These are phyloP conservation scores for Tortrix viridana DNA, from an alignment of 2,888 invertebrate species.

Conservation along the genomic window DNA sequence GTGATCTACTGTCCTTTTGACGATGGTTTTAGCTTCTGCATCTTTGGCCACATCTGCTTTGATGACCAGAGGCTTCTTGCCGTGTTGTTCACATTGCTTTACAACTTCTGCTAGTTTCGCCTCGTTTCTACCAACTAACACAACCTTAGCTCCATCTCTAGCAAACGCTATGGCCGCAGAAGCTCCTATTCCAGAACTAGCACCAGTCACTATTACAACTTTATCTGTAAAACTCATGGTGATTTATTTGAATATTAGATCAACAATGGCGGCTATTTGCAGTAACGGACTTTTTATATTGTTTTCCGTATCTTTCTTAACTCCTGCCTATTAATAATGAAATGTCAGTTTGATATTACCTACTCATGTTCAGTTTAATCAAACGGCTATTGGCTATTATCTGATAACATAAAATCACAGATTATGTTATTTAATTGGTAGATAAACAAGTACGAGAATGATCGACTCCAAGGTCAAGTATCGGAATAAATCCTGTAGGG, in stretches of 20 bases:
- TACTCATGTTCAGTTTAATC: too few relatives aligned
- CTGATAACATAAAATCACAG: too few relatives aligned
- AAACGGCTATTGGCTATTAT: too few relatives aligned
- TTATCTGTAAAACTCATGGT: conserved; percentile 21
- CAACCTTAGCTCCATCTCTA: conserved; percentile 20
- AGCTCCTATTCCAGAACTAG: conserved; percentile 57
- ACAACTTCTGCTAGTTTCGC: conserved; percentile 21
- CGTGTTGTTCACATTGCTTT: conserved; percentile 24
- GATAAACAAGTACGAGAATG: too few relatives aligned
- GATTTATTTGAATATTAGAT: background rate
- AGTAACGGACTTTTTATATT: too few relatives aligned
- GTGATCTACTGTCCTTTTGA: conserved; percentile 33
- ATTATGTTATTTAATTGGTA: too few relatives aligned
- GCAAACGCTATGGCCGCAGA: conserved; percentile 44
- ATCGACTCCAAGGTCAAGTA: too few relatives aligned
- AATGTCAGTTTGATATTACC: too few relatives aligned
- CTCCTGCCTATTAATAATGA: too few relatives aligned
- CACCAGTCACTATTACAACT: conserved; percentile 54
- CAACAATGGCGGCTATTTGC: background rate
- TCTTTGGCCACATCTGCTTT: conserved; percentile 39
- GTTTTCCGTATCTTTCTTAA: too few relatives aligned
- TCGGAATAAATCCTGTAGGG: too few relatives aligned
- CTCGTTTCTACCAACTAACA: conserved; percentile 20
- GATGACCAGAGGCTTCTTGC: conserved; percentile 32
- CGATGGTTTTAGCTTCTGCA: conserved; percentile 26